Percentiles rank a stretch among this genome's conserved stretches.
These are phyloP conservation scores for Myoxocephalus aenaeus DNA, from an alignment of 2,797 vertebrate genomes.

Conservation along the genomic window DNA sequence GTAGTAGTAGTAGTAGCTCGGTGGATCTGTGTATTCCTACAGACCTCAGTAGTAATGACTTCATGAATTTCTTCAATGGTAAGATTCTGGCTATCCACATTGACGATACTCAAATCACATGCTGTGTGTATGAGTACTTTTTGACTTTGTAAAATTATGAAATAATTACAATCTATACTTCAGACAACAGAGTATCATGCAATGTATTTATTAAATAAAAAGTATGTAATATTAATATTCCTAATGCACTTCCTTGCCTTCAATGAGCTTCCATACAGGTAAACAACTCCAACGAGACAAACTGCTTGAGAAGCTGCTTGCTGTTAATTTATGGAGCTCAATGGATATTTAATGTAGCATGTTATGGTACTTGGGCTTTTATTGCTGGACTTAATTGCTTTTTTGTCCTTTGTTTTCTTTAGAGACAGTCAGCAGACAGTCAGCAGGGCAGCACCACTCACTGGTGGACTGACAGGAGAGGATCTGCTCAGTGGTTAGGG, in stretches of 20 bases:
- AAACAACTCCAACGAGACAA: slow-evolving; percentile 72
- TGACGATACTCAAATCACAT: too few species aligned
- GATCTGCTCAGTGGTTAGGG: background rate
- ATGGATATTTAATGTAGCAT: slow-evolving; percentile 84
- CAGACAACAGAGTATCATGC: background rate
- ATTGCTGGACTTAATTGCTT: slow-evolving; percentile 79
- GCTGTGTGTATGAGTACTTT: too few species aligned
- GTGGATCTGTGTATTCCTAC: too few species aligned
- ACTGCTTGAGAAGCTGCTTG: slow-evolving; percentile 72
- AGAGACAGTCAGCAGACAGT: slow-evolving; percentile 64
- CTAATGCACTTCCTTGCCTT: background rate
- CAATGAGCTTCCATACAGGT: background rate
- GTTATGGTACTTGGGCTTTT: slow-evolving; percentile 80
- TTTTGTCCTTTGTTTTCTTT: slow-evolving; percentile 85
- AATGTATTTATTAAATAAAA: background rate
- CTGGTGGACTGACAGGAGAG: background rate
- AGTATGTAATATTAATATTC: background rate
- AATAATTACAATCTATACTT: background rate
- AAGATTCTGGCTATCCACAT: too few species aligned
- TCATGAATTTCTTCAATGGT: too few species aligned
- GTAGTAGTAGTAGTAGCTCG: too few species aligned
- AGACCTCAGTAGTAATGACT: too few species aligned
- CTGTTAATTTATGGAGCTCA: slow-evolving; percentile 77
- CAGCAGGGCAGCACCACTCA: background rate
- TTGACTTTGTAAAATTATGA: background rate